Evolutionary conservation across 1,140 invertebrate species (phyloP).

Genomic region (Physella acuta): DNA sequence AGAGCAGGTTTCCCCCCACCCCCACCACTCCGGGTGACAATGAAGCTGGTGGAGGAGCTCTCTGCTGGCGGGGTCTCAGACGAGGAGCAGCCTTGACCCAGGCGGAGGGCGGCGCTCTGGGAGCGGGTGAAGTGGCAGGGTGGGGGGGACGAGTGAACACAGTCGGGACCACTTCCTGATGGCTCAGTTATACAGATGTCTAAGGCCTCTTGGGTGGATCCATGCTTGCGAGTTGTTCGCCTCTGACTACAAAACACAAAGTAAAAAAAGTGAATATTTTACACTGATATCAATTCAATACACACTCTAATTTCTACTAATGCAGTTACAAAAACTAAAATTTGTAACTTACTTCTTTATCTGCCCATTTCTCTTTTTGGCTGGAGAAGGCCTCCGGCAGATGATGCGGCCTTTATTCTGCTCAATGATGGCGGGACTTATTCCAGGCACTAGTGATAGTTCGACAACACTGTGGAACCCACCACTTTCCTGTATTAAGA

Average conservation of each 20-base stretch:
- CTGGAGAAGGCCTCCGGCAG: constrained; percentile 35
- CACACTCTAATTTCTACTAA: not conserved
- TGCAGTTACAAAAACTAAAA: not conserved
- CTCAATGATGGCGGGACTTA: constrained; percentile 57
- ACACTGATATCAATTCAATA: not conserved
- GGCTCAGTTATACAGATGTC: not conserved
- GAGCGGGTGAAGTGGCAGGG: constrained; percentile 23
- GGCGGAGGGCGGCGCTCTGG: constrained; percentile 19
- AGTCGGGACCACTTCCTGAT: constrained; percentile 9
- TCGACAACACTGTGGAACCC: constrained; percentile 56
- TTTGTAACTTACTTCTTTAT: not conserved
- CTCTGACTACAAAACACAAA: not conserved
- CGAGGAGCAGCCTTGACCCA: constrained; percentile 15
- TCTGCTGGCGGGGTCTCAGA: constrained; percentile 23
- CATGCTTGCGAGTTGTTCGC: constrained; percentile 10
- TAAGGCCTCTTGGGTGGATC: not conserved
- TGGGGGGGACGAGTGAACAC: not conserved
- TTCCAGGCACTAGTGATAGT: constrained; percentile 55
- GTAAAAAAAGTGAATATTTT: not conserved
- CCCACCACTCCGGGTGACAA: constrained; percentile 12
- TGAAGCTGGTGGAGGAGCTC: constrained; percentile 14
- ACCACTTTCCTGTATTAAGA: constrained; percentile 56
- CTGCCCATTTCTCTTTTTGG: constrained; percentile 20
- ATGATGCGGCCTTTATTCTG: constrained; percentile 50
- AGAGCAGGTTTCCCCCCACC: not conserved